Base-by-base conservation (phyloP, 2,888 invertebrate genomes). In the Synanthedon tipuliformis region DNA sequence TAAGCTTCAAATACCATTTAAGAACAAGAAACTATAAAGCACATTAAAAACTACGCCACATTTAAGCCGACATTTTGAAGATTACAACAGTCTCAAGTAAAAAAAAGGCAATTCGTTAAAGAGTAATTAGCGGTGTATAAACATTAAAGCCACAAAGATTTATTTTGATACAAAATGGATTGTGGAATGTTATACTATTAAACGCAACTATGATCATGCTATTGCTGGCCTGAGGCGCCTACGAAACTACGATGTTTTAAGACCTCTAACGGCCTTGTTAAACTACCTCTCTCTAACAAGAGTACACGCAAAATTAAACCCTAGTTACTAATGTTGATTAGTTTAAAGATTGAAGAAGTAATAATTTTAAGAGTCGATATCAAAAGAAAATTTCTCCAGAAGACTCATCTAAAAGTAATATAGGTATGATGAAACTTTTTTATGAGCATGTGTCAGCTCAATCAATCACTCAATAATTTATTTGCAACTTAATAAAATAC, bases 211-310 rank as follows among this genome's bases (percentile, higher is more conserved):
- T 55, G 57, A 63, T 60, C 65, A 66, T 62, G 64, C 61, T 58
- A 67, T 57, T 56, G 51, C 55, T 48, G 51, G 69, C 74, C 68
- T 34, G 54, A 55, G 66, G 76, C 68, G 53, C 53, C 54, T 57
- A 54, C 51, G 60, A 61, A 71, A 65, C 59, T 68, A 63, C 60
- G 59, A 59, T 65, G 66, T 50, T 49, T 52, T 48, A 57, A 61
- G 61, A 62, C 64, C 69, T 71, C 66, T 63, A 55, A 60, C 64
- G 71, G 62, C 68, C 66, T 69, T 63, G 10, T 7, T 34, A 34
- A 23, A 34, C 10, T 34, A 34, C 34, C 34, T 34, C 34, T 34
- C 34, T 34, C 34, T 34, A 34, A 1, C 34, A 34, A 8, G 27
- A 34, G 1, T 34, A 34, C 10, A 34, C 10, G 34, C 7, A 34